phyloP scores from a whole-genome alignment of 2,888 invertebrate species.

The Caenorhabditis uteleia region DNA sequence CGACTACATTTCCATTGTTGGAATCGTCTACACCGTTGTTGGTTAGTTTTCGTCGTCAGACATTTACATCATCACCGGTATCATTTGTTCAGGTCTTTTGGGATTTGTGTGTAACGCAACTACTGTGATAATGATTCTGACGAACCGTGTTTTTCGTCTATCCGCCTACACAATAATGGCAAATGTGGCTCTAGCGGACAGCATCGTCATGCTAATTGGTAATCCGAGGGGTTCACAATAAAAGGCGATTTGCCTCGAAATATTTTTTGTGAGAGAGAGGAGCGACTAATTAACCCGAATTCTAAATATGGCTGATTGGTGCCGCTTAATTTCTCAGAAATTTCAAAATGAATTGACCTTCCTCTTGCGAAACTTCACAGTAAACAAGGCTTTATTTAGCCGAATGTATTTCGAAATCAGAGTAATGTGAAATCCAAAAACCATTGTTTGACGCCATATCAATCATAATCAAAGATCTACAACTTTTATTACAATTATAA shows the following conservation, averaged over 20 bases:
- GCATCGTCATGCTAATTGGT: slow-evolving; percentile 51
- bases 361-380: too few species aligned
- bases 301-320: background rate
- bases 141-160: slow-evolving; percentile 64
- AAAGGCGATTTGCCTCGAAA: too few species aligned
- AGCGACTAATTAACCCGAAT: background rate
- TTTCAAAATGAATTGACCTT: too few species aligned
- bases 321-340: too few species aligned
- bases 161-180: slow-evolving; percentile 69
- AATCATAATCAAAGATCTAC: too few species aligned
- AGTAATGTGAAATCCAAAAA: too few species aligned
- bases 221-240: too few species aligned
- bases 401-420: too few species aligned
- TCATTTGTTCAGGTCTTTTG: slow-evolving; percentile 38
- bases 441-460: too few species aligned
- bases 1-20: slow-evolving; percentile 32
- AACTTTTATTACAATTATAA: too few species aligned
- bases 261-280: background rate
- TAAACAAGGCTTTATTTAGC: too few species aligned
- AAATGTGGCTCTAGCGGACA: slow-evolving; percentile 52
- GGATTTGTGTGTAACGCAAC: slow-evolving; percentile 60
- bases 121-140: slow-evolving; percentile 63
- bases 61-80: background rate
- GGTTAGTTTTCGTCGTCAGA: slow-evolving; percentile 21
- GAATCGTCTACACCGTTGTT: slow-evolving; percentile 33